Percentiles rank a stretch among this genome's conserved stretches.
phyloP scores from a whole-genome alignment of 2,888 invertebrate species.

The Leptinotarsa rubiginosa region DNA sequence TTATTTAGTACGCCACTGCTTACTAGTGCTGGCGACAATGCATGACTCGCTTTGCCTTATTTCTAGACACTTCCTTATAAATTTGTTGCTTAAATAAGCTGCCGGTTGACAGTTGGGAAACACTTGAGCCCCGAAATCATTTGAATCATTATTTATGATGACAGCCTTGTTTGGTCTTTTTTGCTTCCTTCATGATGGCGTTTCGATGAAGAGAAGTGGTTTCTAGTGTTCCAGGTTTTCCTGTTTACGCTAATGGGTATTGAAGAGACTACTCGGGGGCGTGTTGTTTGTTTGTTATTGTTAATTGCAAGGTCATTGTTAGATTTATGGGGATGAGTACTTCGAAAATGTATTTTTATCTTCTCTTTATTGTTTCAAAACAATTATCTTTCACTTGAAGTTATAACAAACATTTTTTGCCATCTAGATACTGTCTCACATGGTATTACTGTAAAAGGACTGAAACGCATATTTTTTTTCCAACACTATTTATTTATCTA shows the following conservation, averaged over 20 bases:
- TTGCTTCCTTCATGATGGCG: conserved; percentile 10
- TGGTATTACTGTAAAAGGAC: too few relatives aligned
- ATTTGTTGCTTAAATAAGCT: conserved; percentile 21
- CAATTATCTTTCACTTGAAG: too few relatives aligned
- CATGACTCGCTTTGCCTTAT: conserved; percentile 24
- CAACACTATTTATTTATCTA: too few relatives aligned
- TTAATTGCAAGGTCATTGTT: not conserved
- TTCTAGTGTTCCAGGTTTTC: conserved; percentile 6
- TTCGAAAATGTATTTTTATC: too few relatives aligned
- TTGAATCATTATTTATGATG: conserved; percentile 19
- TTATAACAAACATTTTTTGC: too few relatives aligned
- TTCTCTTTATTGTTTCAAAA: too few relatives aligned
- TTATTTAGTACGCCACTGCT: not conserved
- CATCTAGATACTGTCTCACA: too few relatives aligned
- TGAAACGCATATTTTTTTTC: too few relatives aligned
- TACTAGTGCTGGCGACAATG: conserved; percentile 5
- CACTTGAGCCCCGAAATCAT: conserved; percentile 19
- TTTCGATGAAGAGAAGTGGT: conserved; percentile 11
- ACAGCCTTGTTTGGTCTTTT: conserved; percentile 14
- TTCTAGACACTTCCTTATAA: conserved; percentile 21
- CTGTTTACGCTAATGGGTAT: not conserved
- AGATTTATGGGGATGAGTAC: too few relatives aligned
- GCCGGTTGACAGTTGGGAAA: conserved; percentile 20
- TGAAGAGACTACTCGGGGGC: not conserved
- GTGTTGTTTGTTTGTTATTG: not conserved